Base-by-base conservation (phyloP, 2,113 vertebrate species). In the Seriola aureovittata region DNA sequence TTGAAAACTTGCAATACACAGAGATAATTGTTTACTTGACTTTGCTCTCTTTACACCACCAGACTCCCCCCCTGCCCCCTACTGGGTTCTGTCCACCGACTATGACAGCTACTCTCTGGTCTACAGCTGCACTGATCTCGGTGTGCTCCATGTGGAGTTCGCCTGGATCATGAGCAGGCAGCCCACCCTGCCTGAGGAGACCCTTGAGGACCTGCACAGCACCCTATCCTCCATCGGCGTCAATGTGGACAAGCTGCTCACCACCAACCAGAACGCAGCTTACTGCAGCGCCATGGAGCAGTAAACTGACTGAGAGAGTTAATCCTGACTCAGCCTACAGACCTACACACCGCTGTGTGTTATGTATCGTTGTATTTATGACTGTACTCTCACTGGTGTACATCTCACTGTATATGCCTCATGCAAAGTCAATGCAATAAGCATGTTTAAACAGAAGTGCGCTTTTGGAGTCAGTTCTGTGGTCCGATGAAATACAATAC, bases 71-170 rank as follows among this genome's bases (percentile, higher is more conserved):
- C 95, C 92, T 1, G 59, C 92, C 3, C 95, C 95, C 0, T 97
- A 97, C 92, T 97, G 96, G 97, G 94, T 98, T 40, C 78, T 98
- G 87, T 94, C 95, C 85, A 97, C 96, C 0, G 96, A 97, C 93
- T 97, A 97, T 0, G 93, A 95, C 64, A 96, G 90, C 91, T 96
- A 97, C 19, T 86, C 96, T 0, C 93, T 98, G 40, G 95, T 97
- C 66, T 97, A 97, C 88, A 96, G 96, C 90, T 98, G 97, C 82
- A 94, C 92, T 0, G 92, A 93, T 59, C 58, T 95, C 5, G 91
- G 92, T 71, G 65, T 94, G 25, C 89, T 96, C 64, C 96, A 95
- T 0, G 3, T 92, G 3, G 95, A 97, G 32, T 94, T 94, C 0
- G 88, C 93, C 85, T 97, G 97, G 97, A 96, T 97, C 90, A 8